phyloP scores from a whole-genome alignment of 1,140 invertebrate genomes.

The Pantala flavescens region DNA sequence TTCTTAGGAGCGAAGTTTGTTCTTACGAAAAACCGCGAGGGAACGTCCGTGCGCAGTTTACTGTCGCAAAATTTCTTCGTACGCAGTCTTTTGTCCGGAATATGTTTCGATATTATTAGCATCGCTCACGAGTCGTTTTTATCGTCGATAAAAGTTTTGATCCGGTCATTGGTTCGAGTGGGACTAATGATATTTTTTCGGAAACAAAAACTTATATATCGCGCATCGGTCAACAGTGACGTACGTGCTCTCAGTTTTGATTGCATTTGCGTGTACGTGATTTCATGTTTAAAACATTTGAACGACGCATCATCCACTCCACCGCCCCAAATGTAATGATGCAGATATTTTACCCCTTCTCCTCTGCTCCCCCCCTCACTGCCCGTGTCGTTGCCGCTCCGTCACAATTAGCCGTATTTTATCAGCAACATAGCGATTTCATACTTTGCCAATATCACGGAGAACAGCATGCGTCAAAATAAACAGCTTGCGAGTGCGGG shows the following conservation, averaged over 20 bases:
- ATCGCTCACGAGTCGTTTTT: neutral
- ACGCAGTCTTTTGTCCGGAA: neutral
- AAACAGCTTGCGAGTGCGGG: neutral
- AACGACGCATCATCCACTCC: neutral
- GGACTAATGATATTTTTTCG: neutral
- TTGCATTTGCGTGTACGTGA: slow-evolving; percentile 8
- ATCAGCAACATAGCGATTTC: slow-evolving; percentile 1
- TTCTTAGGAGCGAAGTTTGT: too few relatives aligned
- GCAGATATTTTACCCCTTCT: neutral
- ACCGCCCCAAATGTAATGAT: slow-evolving; percentile 8
- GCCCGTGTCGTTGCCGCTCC: neutral
- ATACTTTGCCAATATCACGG: slow-evolving; percentile 1
- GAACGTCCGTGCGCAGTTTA: neutral
- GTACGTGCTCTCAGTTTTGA: slow-evolving; percentile 5
- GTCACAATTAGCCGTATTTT: slow-evolving; percentile 6
- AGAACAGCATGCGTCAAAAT: neutral
- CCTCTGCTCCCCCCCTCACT: neutral
- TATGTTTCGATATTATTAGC: neutral
- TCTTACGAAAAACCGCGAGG: neutral
- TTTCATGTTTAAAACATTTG: slow-evolving; percentile 10
- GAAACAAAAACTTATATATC: slow-evolving; percentile 1
- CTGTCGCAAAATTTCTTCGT: too few relatives aligned
- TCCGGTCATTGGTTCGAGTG: neutral
- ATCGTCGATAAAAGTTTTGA: neutral
- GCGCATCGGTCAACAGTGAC: slow-evolving; percentile 2